Base-by-base conservation (phyloP, 2,888 invertebrate species). In the Tridacna crocea region DNA sequence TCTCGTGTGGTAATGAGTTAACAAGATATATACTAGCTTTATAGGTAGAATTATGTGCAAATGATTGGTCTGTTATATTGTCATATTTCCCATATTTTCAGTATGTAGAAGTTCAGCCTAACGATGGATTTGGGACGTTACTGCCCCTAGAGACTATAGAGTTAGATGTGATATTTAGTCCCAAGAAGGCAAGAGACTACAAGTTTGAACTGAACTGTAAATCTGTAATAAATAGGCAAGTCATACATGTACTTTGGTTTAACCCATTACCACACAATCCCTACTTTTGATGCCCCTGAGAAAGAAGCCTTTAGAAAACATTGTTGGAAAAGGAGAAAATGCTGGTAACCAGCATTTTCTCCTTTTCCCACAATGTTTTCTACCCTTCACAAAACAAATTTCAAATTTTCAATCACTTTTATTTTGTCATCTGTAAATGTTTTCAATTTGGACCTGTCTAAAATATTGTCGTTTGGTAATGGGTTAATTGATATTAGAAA, bases 61-160 rank as follows among this genome's bases (percentile, higher is more conserved):
- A n/a, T 2, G 36, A 36, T 36, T 36, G 8, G 3, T 8, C 2
- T 36, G 3, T 36, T 8, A 36, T 36, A 36, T 36, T 36, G 36
- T 36, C 36, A 36, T 4, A 36, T 36, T 36, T 36, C 36, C 36
- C 36, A 36, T 8, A 36, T 70, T 88, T 90, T 27, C 88, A 94
- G 94, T 94, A 90, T 89, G 90, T 94, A 58, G 94, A 94, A 70
- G 92, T 94, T 0, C 94, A 94, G 80, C 94, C 94, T 0, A 93
- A 94, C 87, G 94, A 94, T 89, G 94, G 94, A 0, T 94, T 94
- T 91, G 94, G 94, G 22, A 94, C 93, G 13, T 81, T 94, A 75
- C 81, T 94, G 46, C 94, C 94, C 8, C 82, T 92, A 72, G 94
- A 94, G 84, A 94, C 92, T 3, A 86, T 94, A 51, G 90, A 92